Conservation (phyloP, 2,797 vertebrate species). For the Intellagama lesueurii region DNA sequence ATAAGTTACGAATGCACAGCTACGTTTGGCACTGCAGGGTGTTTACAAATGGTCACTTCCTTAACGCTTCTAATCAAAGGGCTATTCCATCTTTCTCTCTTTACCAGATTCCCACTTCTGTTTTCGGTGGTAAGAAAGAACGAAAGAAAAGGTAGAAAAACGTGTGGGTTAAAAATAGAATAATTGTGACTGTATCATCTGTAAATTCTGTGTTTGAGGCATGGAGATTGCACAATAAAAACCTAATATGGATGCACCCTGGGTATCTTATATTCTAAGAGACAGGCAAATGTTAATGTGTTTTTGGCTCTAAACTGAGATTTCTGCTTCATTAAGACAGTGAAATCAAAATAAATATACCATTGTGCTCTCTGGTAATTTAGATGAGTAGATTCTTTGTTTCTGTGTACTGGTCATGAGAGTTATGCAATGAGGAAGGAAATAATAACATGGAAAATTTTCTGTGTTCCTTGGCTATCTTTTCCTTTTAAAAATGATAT, state of each 20-base stretch:
- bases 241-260: background rate
- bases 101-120: background rate
- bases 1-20: background rate
- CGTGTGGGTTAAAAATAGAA: background rate
- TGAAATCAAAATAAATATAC: constrained; percentile 23
- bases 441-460: background rate
- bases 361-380: background rate
- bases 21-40: background rate
- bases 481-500: constrained; percentile 43
- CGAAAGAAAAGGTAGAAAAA: background rate
- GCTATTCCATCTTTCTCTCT: background rate
- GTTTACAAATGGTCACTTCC: background rate
- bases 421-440: constrained; percentile 1
- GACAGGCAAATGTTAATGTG: constrained; percentile 12
- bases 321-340: constrained; percentile 8
- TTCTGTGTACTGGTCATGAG: background rate
- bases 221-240: background rate
- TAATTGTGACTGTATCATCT: background rate
- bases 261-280: constrained; percentile 11
- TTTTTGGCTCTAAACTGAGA: background rate
- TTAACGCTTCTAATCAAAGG: background rate
- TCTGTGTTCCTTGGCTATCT: constrained; percentile 7
- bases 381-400: constrained; percentile 3
- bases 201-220: background rate
- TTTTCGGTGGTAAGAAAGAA: background rate